A percentile compares a stretch with the other conserved stretches of the same genome.
Conservation (phyloP, 2,113 vertebrate species). For the Vidua chalybeata region DNA sequence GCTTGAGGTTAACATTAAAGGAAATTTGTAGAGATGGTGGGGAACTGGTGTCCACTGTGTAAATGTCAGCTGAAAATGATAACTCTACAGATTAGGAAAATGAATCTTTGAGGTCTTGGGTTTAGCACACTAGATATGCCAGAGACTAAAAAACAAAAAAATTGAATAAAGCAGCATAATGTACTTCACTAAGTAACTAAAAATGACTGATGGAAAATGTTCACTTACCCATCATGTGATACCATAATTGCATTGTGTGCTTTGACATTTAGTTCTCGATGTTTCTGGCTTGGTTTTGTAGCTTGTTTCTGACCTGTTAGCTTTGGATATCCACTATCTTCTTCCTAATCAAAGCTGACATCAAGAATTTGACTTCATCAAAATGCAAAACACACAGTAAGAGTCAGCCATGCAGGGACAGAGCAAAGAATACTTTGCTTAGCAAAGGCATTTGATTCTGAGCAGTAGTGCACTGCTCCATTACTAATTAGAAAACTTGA, state of each 20-base stretch:
- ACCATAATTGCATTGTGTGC: not conserved
- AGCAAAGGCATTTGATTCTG: slow-evolving; percentile 2
- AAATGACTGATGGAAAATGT: not conserved
- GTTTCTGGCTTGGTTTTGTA: not conserved
- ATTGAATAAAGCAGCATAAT: not conserved
- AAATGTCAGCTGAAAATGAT: not conserved
- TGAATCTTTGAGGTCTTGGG: not conserved
- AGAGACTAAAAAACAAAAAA: not conserved
- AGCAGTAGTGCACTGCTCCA: not conserved
- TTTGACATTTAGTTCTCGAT: not conserved
- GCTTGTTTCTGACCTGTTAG: not conserved
- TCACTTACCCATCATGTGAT: not conserved
- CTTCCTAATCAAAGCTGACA: not conserved
- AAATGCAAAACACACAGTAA: not conserved
- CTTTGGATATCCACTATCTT: not conserved
- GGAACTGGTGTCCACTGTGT: not conserved
- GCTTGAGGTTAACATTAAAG: not conserved
- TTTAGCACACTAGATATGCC: not conserved
- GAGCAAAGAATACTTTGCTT: slow-evolving; percentile 6
- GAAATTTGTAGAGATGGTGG: not conserved
- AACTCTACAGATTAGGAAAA: not conserved
- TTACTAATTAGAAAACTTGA: not conserved
- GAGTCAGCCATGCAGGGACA: not conserved
- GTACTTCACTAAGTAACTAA: not conserved
- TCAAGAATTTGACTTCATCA: not conserved